Percentiles rank a stretch among this genome's conserved stretches.
These are phyloP conservation scores for Drosophila birchii DNA, from an alignment of 2,888 invertebrate genomes.

Conservation along the genomic window DNA sequence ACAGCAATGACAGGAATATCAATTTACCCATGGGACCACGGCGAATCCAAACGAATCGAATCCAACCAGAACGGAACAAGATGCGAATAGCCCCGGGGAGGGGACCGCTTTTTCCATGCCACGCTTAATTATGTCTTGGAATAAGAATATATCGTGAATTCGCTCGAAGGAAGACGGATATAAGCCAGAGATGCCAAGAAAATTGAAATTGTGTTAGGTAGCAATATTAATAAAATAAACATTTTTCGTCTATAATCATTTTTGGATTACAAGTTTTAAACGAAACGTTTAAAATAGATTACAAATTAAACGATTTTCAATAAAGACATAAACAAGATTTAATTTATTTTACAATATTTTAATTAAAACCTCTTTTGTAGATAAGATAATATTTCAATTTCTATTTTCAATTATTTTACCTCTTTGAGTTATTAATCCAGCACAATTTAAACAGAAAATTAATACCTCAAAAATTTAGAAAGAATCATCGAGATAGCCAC, in stretches of 20 bases:
- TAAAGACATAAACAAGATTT: too few relatives aligned
- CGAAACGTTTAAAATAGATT: too few relatives aligned
- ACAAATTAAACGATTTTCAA: too few relatives aligned
- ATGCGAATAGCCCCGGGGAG: slow-evolving; percentile 32
- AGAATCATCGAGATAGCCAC: neutral
- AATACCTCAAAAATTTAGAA: neutral
- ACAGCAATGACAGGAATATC: slow-evolving; percentile 76
- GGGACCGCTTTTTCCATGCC: slow-evolving; percentile 31
- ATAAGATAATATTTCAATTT: too few relatives aligned
- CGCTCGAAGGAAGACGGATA: neutral
- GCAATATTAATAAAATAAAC: too few relatives aligned
- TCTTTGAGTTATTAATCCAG: neutral
- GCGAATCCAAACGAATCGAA: slow-evolving; percentile 35
- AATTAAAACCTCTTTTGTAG: too few relatives aligned
- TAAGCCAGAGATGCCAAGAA: slow-evolving; percentile 18
- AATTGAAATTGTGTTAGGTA: neutral
- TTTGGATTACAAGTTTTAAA: too few relatives aligned
- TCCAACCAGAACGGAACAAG: slow-evolving; percentile 40
- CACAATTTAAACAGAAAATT: neutral
- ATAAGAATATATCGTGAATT: slow-evolving; percentile 25
- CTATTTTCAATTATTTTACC: neutral
- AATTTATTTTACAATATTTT: too few relatives aligned
- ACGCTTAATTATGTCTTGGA: slow-evolving; percentile 62
- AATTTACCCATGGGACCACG: slow-evolving; percentile 66
- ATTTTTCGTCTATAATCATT: neutral